phyloP scores from a whole-genome alignment of 2,888 invertebrate species.

The Apantesis nais region DNA sequence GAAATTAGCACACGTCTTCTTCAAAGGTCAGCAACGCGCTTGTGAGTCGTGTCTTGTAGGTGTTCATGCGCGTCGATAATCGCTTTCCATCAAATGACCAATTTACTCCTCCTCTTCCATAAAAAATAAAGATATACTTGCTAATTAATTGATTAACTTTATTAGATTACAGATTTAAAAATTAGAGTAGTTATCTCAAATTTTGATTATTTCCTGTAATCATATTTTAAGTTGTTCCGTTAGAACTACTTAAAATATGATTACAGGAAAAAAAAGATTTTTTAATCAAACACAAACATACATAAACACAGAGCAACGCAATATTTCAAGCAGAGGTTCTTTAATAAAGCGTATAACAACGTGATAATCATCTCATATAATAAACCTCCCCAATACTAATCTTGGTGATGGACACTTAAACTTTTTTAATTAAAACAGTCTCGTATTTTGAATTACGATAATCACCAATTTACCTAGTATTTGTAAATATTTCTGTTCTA shows the following conservation, averaged over 20 bases:
- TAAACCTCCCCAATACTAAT: conserved; percentile 14
- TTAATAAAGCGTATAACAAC: background rate
- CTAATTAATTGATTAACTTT: too few species aligned
- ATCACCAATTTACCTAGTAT: conserved; percentile 7
- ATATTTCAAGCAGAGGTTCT: background rate
- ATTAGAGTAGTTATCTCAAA: background rate
- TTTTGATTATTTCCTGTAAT: too few species aligned
- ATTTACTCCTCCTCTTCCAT: too few species aligned
- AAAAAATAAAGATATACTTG: too few species aligned
- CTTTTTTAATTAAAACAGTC: conserved; percentile 18
- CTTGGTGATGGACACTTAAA: conserved; percentile 29
- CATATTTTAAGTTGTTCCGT: too few species aligned
- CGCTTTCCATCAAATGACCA: too few species aligned
- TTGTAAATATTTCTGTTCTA: conserved; percentile 19
- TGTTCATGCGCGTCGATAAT: too few species aligned
- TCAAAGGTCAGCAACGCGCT: too few species aligned
- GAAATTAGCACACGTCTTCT: too few species aligned
- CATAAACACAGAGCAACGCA: background rate
- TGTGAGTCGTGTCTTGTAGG: too few species aligned
- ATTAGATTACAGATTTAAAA: too few species aligned
- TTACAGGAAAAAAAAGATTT: background rate
- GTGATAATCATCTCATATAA: conserved; percentile 11
- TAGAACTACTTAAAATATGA: too few species aligned
- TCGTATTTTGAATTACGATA: background rate
- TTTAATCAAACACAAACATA: background rate